Conservation (phyloP, 2,888 invertebrate genomes). For the Halictus quadricinctus region DNA sequence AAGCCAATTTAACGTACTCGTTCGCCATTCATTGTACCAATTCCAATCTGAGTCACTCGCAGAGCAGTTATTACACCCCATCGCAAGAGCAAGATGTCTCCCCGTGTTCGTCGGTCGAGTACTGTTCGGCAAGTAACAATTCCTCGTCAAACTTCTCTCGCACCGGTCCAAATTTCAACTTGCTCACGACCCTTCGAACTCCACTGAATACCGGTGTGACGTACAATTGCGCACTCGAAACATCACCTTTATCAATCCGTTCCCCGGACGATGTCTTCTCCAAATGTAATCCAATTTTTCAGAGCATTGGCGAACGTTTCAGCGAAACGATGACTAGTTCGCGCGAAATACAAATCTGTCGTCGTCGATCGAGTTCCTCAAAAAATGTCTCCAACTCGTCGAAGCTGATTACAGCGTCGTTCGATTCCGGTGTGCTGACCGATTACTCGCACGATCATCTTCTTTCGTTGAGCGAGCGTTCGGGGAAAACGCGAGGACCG, state of each 20-base stretch:
- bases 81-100: conserved; percentile 11
- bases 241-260: rapidly evolving
- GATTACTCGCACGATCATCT: conserved; percentile 21
- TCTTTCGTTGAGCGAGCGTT: not conserved
- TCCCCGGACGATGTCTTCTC: not conserved
- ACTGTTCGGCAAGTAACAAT: not conserved
- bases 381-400: not conserved
- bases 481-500: not conserved
- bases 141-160: not conserved
- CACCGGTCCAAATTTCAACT: not conserved
- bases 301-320: not conserved
- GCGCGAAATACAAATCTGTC: not conserved
- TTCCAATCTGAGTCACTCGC: not conserved
- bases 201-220: not conserved
- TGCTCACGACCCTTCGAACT: no score
- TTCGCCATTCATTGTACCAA: not conserved
- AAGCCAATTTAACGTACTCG: not conserved
- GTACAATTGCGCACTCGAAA: not conserved
- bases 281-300: not conserved
- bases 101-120: conserved; percentile 28
- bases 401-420: conserved; percentile 23
- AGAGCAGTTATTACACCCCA: conserved; percentile 12
- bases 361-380: conserved; percentile 1
- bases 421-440: conserved; percentile 35
- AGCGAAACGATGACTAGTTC: not conserved